Evolutionary conservation across 2,113 vertebrate species (phyloP).

Genomic region (Protobothrops mucrosquamatus): DNA sequence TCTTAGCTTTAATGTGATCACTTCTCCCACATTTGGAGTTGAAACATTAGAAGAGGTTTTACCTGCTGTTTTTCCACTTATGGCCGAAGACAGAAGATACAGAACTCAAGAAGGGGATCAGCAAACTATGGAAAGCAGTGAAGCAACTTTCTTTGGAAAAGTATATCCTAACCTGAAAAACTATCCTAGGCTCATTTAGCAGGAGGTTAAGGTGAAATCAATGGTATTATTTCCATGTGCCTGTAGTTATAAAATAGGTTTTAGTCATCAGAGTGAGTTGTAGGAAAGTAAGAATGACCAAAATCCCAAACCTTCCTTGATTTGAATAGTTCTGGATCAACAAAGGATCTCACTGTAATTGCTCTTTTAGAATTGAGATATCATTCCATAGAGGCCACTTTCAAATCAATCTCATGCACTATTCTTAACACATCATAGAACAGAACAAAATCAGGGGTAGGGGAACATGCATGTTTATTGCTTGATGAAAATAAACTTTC

Average conservation of each 20-base stretch:
- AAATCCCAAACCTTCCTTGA: not conserved
- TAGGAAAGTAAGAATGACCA: not conserved
- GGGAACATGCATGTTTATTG: no score
- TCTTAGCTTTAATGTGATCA: not conserved
- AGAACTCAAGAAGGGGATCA: not conserved
- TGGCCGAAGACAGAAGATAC: not conserved
- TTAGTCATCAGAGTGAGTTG: not conserved
- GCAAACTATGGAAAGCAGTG: not conserved
- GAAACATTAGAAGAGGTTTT: not conserved
- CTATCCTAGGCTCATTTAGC: not conserved
- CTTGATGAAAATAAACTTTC: conserved; percentile 14
- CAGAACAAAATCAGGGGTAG: not conserved
- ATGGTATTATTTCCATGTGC: not conserved
- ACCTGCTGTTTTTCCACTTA: not conserved
- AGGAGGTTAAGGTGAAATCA: not conserved
- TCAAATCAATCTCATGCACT: not conserved
- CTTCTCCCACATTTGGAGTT: not conserved
- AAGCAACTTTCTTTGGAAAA: not conserved
- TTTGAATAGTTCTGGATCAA: not conserved
- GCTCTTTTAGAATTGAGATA: not conserved
- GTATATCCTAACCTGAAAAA: not conserved
- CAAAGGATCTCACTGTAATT: not conserved
- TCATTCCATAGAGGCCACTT: not conserved
- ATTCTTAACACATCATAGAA: not conserved
- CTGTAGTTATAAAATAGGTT: not conserved